These are phyloP conservation scores for Tarsius wallacei DNA, from an alignment of 2,797 vertebrate species.

Conservation along the genomic window DNA sequence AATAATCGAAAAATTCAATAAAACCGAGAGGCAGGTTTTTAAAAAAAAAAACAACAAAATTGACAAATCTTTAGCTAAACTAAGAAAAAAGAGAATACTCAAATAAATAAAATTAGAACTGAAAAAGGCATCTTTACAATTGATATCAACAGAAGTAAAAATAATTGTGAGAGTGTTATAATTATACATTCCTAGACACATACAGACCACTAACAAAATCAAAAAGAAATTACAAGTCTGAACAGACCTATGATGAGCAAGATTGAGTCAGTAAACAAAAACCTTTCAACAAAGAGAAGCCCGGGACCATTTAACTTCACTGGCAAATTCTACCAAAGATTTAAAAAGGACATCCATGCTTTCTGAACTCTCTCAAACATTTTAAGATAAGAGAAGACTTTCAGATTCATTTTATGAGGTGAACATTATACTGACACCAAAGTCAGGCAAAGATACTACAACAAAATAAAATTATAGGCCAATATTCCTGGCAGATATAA, in stretches of 20 bases:
- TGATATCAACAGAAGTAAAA: neutral
- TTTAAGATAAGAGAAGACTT: neutral
- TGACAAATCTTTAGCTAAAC: neutral
- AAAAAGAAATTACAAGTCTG: neutral
- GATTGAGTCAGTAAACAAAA: neutral
- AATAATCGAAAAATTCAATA: neutral
- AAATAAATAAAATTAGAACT: neutral
- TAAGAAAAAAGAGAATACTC: neutral
- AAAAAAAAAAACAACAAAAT: neutral
- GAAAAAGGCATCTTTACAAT: neutral
- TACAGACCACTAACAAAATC: neutral
- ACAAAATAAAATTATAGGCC: neutral
- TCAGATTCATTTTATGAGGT: neutral
- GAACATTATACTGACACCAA: neutral
- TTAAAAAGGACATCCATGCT: neutral
- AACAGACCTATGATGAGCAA: neutral
- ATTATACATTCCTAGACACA: neutral
- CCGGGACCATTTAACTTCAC: neutral
- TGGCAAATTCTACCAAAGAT: neutral
- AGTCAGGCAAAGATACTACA: neutral
- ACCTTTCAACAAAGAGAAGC: neutral
- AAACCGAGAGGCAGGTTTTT: neutral
- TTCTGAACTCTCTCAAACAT: neutral
- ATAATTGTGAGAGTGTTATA: neutral
- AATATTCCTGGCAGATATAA: neutral